These are phyloP conservation scores for Girardinichthys multiradiatus DNA, from an alignment of 2,113 vertebrate genomes.

Conservation along the genomic window DNA sequence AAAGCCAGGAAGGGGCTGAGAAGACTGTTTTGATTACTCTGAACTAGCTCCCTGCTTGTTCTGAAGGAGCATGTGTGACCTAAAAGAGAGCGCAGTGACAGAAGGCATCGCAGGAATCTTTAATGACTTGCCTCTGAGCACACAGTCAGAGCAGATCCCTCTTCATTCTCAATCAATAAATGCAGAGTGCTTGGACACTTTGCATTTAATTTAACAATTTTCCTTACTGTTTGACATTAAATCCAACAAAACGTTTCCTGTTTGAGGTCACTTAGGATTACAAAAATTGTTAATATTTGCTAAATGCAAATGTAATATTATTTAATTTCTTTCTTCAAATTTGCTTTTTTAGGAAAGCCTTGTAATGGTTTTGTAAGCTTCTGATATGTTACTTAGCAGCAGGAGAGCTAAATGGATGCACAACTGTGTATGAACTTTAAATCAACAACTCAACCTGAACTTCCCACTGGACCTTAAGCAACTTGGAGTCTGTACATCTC, in stretches of 20 bases:
- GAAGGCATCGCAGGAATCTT: conserved; percentile 74
- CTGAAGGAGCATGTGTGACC: conserved; percentile 66
- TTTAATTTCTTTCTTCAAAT: background rate
- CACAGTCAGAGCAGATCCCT: conserved; percentile 28
- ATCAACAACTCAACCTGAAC: too few species aligned
- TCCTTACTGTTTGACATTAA: background rate
- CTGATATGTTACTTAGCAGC: background rate
- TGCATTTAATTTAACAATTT: conserved; percentile 7
- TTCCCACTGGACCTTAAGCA: too few species aligned
- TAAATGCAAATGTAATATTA: too few species aligned
- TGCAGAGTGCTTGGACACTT: background rate
- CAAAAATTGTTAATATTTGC: too few species aligned
- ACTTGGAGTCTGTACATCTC: too few species aligned
- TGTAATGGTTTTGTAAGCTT: background rate
- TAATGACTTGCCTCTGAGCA: conserved; percentile 66
- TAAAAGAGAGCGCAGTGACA: conserved; percentile 67
- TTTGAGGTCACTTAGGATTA: too few species aligned
- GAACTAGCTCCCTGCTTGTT: conserved; percentile 51
- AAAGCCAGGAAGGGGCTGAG: conserved; percentile 77
- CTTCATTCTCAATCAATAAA: conserved; percentile 5
- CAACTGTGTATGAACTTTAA: too few species aligned
- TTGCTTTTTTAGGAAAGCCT: background rate
- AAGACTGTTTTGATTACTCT: conserved; percentile 65
- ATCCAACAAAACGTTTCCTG: too few species aligned
- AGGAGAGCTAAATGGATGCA: too few species aligned